Evolutionary conservation across 2,113 vertebrate species (phyloP).

Genomic region (Meleagris gallopavo): DNA sequence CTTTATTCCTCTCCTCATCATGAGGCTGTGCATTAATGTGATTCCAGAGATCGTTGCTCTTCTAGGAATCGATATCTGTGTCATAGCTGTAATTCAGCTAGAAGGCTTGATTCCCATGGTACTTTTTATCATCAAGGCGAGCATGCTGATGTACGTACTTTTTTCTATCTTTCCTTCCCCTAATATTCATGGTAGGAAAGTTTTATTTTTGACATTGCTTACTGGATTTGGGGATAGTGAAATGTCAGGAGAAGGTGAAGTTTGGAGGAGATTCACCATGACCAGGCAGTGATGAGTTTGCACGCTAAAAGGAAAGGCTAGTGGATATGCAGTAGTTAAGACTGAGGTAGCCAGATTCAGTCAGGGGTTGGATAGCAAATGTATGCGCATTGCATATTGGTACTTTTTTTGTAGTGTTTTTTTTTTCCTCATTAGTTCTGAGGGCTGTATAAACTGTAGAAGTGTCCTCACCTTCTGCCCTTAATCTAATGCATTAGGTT

Average conservation of each 20-base stretch:
- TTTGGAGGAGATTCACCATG: not conserved
- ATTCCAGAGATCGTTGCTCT: constrained; percentile 13
- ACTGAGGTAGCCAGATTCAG: not conserved
- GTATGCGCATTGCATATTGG: not conserved
- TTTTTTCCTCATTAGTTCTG: not conserved
- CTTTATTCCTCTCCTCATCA: not conserved
- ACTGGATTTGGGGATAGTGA: not conserved
- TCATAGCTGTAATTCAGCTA: not conserved
- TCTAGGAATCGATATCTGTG: not conserved
- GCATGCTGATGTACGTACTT: not conserved
- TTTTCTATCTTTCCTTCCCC: not conserved
- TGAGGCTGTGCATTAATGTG: not conserved
- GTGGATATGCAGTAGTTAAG: not conserved
- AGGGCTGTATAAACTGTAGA: not conserved
- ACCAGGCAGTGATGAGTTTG: not conserved
- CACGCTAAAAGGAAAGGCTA: not conserved
- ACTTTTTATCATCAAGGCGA: not conserved
- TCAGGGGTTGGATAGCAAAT: not conserved
- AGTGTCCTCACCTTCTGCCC: not conserved
- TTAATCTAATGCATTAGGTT: not conserved
- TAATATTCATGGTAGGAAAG: not conserved
- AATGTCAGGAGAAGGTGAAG: not conserved
- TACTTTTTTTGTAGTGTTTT: not conserved
- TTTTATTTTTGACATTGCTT: not conserved
- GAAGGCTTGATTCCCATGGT: not conserved